These are phyloP conservation scores for Eriosoma lanigerum DNA, from an alignment of 1,140 invertebrate genomes.

Conservation along the genomic window DNA sequence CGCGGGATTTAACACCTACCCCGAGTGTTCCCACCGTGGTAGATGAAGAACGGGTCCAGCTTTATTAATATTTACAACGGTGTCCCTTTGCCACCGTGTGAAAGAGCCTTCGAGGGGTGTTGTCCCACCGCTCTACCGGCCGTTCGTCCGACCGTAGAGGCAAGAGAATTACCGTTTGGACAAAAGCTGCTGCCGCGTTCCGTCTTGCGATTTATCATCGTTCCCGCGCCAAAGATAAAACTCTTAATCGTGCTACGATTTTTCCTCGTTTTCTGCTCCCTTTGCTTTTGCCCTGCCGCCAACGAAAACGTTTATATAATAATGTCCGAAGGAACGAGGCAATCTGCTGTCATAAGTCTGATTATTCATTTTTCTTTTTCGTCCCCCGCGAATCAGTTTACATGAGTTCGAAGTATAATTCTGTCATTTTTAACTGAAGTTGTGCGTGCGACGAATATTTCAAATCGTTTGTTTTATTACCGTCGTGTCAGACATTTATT, in stretches of 20 bases:
- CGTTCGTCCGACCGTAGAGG: background rate
- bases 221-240: conserved; percentile 46
- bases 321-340: conserved; percentile 29
- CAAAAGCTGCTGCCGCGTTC: conserved; percentile 30
- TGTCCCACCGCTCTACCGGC: background rate
- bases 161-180: conserved; percentile 41
- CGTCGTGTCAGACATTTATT: conserved; percentile 30
- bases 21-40: background rate
- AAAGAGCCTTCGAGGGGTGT: conserved; percentile 29
- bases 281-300: background rate
- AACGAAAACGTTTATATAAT: conserved; percentile 25
- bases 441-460: conserved; percentile 39
- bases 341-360: conserved; percentile 35
- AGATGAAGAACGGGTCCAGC: conserved; percentile 28
- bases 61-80: conserved; percentile 51
- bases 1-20: conserved; percentile 42
- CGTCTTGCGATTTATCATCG: conserved; percentile 49
- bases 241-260: conserved; percentile 49
- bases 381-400: conserved; percentile 37
- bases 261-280: conserved; percentile 27
- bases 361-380: conserved; percentile 39
- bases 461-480: conserved; percentile 31
- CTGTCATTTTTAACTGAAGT: conserved; percentile 37
- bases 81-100: conserved; percentile 19
- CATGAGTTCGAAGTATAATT: conserved; percentile 29